phyloP scores from a whole-genome alignment of 1,140 invertebrate genomes.

The Drosophila sp. region DNA sequence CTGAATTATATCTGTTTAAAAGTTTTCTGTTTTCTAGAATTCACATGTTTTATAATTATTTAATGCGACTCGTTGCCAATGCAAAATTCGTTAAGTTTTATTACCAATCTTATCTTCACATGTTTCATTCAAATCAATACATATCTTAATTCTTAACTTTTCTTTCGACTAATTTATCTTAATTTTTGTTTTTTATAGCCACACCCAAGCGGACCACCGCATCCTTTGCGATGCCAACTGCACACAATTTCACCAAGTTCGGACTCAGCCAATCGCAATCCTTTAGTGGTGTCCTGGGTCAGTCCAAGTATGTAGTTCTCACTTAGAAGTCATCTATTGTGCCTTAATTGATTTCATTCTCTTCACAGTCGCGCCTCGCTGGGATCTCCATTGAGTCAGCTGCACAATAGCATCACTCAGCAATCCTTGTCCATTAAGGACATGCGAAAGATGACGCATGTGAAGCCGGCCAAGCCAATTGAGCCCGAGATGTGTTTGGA shows the following conservation, averaged over 20 bases:
- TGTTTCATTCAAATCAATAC: too few species aligned
- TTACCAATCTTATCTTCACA: too few species aligned
- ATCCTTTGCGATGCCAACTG: slow-evolving; percentile 51
- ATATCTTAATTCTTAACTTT: not conserved
- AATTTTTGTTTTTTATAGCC: not conserved
- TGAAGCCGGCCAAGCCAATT: slow-evolving; percentile 88
- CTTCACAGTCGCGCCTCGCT: slow-evolving; percentile 57
- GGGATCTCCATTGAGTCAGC: slow-evolving; percentile 69
- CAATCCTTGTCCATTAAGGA: slow-evolving; percentile 78
- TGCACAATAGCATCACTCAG: slow-evolving; percentile 72
- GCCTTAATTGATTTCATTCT: not conserved
- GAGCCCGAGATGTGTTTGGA: slow-evolving; percentile 94
- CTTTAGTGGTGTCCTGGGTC: slow-evolving; percentile 68
- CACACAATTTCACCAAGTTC: slow-evolving; percentile 60
- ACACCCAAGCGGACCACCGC: slow-evolving; percentile 33
- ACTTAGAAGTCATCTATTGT: too few species aligned
- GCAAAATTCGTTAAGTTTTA: too few species aligned
- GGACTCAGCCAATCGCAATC: slow-evolving; percentile 74
- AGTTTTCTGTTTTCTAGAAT: too few species aligned
- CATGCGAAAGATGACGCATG: slow-evolving; percentile 70
- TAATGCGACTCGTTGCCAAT: too few species aligned
- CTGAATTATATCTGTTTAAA: too few species aligned
- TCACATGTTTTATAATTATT: too few species aligned
- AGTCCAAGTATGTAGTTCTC: slow-evolving; percentile 62
- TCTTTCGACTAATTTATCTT: not conserved